Conservation (phyloP, 2,888 invertebrate species). For the Caenorhabditis sinica region DNA sequence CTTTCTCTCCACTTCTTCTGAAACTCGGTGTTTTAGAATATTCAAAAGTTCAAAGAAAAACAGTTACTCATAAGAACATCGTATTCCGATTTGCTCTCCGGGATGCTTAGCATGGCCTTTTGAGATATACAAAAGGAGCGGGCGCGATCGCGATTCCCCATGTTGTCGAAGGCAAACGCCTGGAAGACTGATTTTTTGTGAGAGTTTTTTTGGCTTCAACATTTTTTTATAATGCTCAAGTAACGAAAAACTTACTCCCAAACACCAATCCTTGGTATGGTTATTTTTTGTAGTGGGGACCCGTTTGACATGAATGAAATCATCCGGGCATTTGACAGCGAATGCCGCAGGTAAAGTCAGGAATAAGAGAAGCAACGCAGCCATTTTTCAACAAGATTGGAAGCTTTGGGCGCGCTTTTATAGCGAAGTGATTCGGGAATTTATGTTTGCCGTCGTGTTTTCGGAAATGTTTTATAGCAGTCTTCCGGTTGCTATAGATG, state of each 20-base stretch:
- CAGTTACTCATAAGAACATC: not conserved
- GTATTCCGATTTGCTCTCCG: constrained; percentile 4
- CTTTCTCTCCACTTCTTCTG: not conserved
- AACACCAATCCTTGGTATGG: constrained; percentile 37
- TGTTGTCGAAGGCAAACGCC: not conserved
- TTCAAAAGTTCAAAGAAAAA: not conserved
- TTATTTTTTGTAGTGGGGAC: constrained; percentile 16
- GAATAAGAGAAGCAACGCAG: constrained; percentile 28
- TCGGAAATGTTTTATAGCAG: too few species aligned
- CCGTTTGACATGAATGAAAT: constrained; percentile 11
- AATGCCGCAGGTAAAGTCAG: not conserved
- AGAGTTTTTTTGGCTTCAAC: too few species aligned
- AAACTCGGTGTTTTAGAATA: not conserved
- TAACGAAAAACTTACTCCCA: constrained; percentile 21
- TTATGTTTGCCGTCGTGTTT: too few species aligned
- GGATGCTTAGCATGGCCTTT: not conserved
- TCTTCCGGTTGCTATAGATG: too few species aligned
- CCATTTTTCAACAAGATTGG: constrained; percentile 7
- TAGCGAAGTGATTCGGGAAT: too few species aligned
- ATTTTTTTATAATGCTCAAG: too few species aligned
- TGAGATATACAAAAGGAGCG: not conserved
- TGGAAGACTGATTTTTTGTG: not conserved
- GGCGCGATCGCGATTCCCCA: constrained; percentile 14
- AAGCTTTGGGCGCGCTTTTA: not conserved
- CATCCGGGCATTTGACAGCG: constrained; percentile 29